Percentiles rank a stretch among this genome's conserved stretches.
These are phyloP conservation scores for Hypena proboscidalis DNA, from an alignment of 2,888 invertebrate genomes.

Conservation along the genomic window DNA sequence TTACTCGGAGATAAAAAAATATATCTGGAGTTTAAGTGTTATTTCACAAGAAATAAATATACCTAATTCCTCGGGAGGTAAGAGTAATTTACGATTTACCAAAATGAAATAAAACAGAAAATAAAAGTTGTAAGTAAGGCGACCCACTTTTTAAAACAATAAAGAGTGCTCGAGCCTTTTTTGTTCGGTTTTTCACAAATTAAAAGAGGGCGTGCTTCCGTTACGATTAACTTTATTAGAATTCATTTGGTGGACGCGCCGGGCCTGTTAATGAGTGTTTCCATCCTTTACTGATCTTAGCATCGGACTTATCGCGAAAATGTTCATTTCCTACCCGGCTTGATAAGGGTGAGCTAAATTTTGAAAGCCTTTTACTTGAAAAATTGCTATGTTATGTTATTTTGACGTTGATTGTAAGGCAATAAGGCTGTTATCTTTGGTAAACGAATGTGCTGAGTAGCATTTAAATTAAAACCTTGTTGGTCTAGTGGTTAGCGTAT, in stretches of 20 bases:
- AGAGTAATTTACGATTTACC: constrained; percentile 18
- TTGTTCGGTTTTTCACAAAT: constrained; percentile 54
- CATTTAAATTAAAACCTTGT: no score
- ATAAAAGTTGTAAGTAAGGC: constrained; percentile 37
- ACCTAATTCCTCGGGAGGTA: constrained; percentile 6
- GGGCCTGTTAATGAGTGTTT: constrained; percentile 67
- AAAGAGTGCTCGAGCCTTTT: constrained; percentile 49
- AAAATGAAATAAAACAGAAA: constrained; percentile 32
- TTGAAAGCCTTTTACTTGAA: background rate
- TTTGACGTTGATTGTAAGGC: no score
- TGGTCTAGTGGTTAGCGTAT: no score
- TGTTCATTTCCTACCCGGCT: background rate
- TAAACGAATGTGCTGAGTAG: no score
- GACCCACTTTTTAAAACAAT: constrained; percentile 54
- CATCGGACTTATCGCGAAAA: constrained; percentile 6
- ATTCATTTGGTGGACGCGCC: constrained; percentile 67
- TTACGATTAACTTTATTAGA: constrained; percentile 77
- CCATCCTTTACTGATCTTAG: constrained; percentile 55
- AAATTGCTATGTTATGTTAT: no score
- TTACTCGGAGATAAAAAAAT: constrained; percentile 15
- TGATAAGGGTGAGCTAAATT: background rate
- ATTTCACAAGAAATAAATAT: constrained; percentile 27
- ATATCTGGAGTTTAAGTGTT: constrained; percentile 26
- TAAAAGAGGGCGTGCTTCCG: constrained; percentile 60
- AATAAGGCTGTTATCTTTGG: no score